phyloP scores from a whole-genome alignment of 92 coral and sea anemone genomes.

The Paramuricea clavata region DNA sequence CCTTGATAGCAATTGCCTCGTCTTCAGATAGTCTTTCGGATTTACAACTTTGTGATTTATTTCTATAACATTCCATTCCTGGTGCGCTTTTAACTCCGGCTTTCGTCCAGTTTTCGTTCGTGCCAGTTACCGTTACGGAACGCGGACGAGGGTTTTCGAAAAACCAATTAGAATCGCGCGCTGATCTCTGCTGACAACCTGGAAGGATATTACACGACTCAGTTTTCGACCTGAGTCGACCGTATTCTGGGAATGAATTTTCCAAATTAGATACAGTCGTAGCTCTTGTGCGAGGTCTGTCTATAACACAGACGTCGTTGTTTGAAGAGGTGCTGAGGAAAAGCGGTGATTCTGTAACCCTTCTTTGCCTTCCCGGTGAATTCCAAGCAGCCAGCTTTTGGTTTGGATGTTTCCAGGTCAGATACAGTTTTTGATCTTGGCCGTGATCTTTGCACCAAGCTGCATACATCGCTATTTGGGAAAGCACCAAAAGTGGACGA shows the following conservation, averaged over 20 bases:
- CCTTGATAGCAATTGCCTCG: slow-evolving; percentile 86
- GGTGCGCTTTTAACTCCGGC: not conserved
- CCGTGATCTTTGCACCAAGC: not conserved
- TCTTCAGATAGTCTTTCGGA: slow-evolving; percentile 73
- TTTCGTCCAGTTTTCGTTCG: not conserved
- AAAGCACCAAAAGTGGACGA: not conserved
- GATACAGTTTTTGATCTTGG: not conserved
- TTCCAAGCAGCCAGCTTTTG: not conserved
- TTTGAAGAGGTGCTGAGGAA: not conserved
- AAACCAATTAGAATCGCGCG: not conserved
- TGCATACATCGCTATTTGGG: not conserved
- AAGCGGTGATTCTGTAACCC: not conserved
- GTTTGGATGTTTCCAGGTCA: not conserved
- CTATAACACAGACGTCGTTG: not conserved
- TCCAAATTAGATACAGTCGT: not conserved
- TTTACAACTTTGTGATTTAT: not conserved
- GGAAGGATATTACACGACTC: not conserved
- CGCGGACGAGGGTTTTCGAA: slow-evolving; percentile 1
- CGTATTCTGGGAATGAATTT: not conserved
- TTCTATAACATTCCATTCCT: not conserved
- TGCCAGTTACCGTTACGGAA: not conserved
- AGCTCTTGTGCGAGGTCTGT: not conserved
- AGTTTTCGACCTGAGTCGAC: slow-evolving; percentile 4
- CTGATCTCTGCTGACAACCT: not conserved
- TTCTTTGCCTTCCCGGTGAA: not conserved